phyloP scores from a whole-genome alignment of 2,113 vertebrate genomes.

The Carassius carassius region DNA sequence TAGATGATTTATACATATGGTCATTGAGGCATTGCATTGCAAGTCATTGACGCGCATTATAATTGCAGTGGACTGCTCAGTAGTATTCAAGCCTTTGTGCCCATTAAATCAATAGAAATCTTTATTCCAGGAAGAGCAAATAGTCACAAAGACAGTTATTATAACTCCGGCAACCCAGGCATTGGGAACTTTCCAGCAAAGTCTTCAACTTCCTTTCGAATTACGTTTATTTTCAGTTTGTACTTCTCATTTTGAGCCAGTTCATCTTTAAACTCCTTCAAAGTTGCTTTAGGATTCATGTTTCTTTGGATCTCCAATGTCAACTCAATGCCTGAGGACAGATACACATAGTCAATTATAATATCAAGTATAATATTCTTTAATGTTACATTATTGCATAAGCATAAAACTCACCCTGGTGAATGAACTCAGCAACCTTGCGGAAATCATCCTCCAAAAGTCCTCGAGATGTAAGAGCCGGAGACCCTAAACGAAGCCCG shows the following conservation, averaged over 20 bases:
- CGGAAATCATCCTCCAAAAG: constrained; percentile 85
- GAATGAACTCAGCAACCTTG: constrained; percentile 88
- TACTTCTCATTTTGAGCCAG: constrained; percentile 78
- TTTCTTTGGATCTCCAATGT: constrained; percentile 86
- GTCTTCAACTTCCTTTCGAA: constrained; percentile 84
- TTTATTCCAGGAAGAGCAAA: neutral
- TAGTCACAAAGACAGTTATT: constrained; percentile 40
- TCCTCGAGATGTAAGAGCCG: constrained; percentile 91
- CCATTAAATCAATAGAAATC: neutral
- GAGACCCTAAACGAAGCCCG: constrained; percentile 88
- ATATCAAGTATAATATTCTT: neutral
- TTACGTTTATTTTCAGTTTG: constrained; percentile 66
- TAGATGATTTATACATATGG: neutral
- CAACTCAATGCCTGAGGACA: constrained; percentile 84
- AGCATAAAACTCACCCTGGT: constrained; percentile 79
- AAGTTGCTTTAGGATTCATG: constrained; percentile 78
- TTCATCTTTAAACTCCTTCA: constrained; percentile 89
- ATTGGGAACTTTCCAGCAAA: constrained; percentile 85
- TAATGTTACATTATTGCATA: neutral
- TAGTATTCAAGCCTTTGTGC: neutral
- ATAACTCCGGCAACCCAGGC: constrained; percentile 87
- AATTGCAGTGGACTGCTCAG: neutral
- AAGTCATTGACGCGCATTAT: neutral
- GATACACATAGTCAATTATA: neutral
- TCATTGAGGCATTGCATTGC: no score